A percentile compares a stretch with the other conserved stretches of the same genome.
Conservation (phyloP, 2,113 vertebrate species). For the Ochotona curzoniae region DNA sequence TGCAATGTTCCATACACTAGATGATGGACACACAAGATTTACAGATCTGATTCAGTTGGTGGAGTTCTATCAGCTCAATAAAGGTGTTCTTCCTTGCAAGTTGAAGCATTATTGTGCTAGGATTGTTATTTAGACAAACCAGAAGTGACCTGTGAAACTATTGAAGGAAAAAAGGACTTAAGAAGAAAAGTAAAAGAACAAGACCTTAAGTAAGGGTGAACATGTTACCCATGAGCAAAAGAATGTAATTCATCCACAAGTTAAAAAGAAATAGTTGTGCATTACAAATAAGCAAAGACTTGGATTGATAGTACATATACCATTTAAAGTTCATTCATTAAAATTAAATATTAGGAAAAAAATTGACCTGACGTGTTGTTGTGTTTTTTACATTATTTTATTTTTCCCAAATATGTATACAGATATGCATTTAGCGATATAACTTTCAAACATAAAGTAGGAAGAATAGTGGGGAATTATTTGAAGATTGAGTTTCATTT, state of each 20-base stretch:
- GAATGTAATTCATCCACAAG: slow-evolving; percentile 73
- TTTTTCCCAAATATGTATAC: slow-evolving; percentile 72
- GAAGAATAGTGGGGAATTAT: slow-evolving; percentile 16
- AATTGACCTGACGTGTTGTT: slow-evolving; percentile 76
- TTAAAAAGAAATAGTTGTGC: slow-evolving; percentile 69
- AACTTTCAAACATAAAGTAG: slow-evolving; percentile 25
- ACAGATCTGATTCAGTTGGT: slow-evolving; percentile 98
- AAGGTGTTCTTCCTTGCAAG: slow-evolving; percentile 95
- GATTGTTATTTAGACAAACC: slow-evolving; percentile 90
- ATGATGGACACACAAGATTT: slow-evolving; percentile 96
- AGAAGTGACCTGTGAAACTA: slow-evolving; percentile 65
- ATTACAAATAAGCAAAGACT: slow-evolving; percentile 74
- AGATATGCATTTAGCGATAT: slow-evolving; percentile 52
- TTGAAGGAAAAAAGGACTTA: slow-evolving; percentile 64
- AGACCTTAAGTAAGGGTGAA: slow-evolving; percentile 49
- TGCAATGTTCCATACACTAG: slow-evolving; percentile 94
- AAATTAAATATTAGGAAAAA: slow-evolving; percentile 79
- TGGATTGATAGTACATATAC: slow-evolving; percentile 79
- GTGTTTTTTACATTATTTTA: slow-evolving; percentile 78
- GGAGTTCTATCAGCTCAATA: slow-evolving; percentile 98
- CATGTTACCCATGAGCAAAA: slow-evolving; percentile 66
- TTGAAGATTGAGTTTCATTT: slow-evolving; percentile 49
- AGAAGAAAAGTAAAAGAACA: slow-evolving; percentile 10
- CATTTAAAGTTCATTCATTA: slow-evolving; percentile 79
- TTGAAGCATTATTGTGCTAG: slow-evolving; percentile 96